Conservation (phyloP, 2,797 vertebrate genomes). For the Xiphorhynchus erythropygius region DNA sequence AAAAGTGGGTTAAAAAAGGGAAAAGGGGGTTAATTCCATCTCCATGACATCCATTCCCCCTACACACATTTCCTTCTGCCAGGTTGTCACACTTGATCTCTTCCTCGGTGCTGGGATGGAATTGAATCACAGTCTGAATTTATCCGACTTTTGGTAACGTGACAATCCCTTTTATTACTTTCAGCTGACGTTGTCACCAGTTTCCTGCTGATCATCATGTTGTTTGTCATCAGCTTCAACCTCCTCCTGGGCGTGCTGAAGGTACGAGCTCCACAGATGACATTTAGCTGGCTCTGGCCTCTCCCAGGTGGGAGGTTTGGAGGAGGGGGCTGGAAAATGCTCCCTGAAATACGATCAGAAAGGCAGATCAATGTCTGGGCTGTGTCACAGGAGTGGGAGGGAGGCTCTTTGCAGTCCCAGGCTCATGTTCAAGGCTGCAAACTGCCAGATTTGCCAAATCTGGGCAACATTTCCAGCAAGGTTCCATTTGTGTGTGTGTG, state of each 20-base stretch:
- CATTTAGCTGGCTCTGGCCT: not conserved
- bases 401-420: not conserved
- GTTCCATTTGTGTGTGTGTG: not conserved
- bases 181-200: slow-evolving; percentile 77
- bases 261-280: slow-evolving; percentile 34
- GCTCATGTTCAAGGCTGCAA: not conserved
- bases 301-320: not conserved
- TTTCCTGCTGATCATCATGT: slow-evolving; percentile 75
- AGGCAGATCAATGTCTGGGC: not conserved
- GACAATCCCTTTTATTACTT: not conserved
- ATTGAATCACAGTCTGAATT: not conserved
- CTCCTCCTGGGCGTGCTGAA: slow-evolving; percentile 75
- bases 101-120: not conserved
- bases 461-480: not conserved
- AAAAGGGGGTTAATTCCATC: not conserved
- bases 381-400: too few species aligned
- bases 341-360: not conserved
- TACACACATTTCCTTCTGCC: not conserved
- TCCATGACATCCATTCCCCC: not conserved
- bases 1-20: not conserved
- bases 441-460: not conserved
- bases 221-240: slow-evolving; percentile 77
- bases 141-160: not conserved
- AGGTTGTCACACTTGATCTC: not conserved
- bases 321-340: not conserved